phyloP scores from a whole-genome alignment of 1,140 invertebrate genomes.

The Wiebesia pumilae region DNA sequence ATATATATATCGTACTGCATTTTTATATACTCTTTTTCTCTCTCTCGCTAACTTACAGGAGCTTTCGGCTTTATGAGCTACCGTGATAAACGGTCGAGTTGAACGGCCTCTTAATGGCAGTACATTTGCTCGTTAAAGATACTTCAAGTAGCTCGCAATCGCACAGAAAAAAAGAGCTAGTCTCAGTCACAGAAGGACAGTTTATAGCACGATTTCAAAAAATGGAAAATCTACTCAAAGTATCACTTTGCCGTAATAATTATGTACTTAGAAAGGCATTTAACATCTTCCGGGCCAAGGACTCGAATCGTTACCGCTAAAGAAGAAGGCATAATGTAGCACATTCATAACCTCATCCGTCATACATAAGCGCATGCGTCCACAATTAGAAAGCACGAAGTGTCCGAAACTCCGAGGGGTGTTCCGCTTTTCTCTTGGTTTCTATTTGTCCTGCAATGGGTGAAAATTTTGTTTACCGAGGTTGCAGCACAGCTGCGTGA shows the following conservation, averaged over 20 bases:
- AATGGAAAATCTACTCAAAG: neutral
- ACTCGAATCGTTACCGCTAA: neutral
- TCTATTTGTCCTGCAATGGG: neutral
- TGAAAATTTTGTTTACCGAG: slow-evolving; percentile 37
- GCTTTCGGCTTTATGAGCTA: slow-evolving; percentile 34
- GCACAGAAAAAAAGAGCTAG: neutral
- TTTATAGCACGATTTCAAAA: neutral
- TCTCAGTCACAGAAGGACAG: neutral
- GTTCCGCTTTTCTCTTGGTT: neutral
- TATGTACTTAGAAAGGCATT: slow-evolving; percentile 3
- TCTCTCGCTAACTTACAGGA: neutral
- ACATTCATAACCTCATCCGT: neutral
- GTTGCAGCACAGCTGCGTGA: slow-evolving; percentile 29
- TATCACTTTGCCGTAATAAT: slow-evolving; percentile 37
- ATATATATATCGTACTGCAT: neutral
- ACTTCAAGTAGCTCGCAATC: neutral
- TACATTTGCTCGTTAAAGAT: slow-evolving; percentile 45
- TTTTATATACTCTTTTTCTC: neutral
- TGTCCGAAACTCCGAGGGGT: neutral
- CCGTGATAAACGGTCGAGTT: slow-evolving; percentile 39
- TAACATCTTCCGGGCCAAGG: slow-evolving; percentile 32
- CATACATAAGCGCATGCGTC: neutral
- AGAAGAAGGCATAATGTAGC: neutral
- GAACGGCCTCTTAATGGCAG: slow-evolving; percentile 47
- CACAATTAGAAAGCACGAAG: neutral